Evolutionary conservation across 2,113 vertebrate species (phyloP), one percentile per base, ranked within the genome.

Genomic region (Melierax canorus): DNA sequence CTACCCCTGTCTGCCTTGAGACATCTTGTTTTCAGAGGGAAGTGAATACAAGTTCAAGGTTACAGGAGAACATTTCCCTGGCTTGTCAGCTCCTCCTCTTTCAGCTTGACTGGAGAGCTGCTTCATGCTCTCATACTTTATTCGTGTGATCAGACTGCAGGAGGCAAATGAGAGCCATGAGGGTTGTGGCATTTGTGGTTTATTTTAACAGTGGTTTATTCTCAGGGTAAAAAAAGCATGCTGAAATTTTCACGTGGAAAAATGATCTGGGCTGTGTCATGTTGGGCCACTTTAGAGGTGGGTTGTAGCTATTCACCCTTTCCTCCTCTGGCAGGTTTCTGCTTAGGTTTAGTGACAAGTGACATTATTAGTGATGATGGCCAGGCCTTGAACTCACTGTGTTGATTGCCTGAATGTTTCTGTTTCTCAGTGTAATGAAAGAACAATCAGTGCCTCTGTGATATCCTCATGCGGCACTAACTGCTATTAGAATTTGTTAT

Each of bases 1-100:
- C 85, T 88, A 97, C 96, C 94, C 80, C 81, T 95, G 88, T 82
- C 96, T 97, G 93, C 64, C 92, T 96, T 94, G 97, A 97, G 97
- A 97, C 92, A 89, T 96, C 93, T 95, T 97, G 89, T 96, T 97
- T 98, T 96, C 96, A 93, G 92, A 96, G 91, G 92, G 94, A 96
- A 94, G 94, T 92, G 92, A 97, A 97, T 90, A 92, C 76, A 95
- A 97, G 97, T 96, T 98, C 96, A 97, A 97, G 96, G 97, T 97
- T 96, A 93, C 71, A 55, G 38, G 30, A 95, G 87, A 97, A 94
- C 91, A 94, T 95, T 92, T 95, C 91, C 91, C 89, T 91, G 48
- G 87, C 92, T 97, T 94, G 92, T 95, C 90, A 96, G 85, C 95
- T 95, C 91, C 93, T 92, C 91, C 88, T 72, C 90, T 97, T 97